A percentile compares a stretch with the other conserved stretches of the same genome.
phyloP scores from a whole-genome alignment of 2,888 invertebrate species.

The Pristionchus japonicus region DNA sequence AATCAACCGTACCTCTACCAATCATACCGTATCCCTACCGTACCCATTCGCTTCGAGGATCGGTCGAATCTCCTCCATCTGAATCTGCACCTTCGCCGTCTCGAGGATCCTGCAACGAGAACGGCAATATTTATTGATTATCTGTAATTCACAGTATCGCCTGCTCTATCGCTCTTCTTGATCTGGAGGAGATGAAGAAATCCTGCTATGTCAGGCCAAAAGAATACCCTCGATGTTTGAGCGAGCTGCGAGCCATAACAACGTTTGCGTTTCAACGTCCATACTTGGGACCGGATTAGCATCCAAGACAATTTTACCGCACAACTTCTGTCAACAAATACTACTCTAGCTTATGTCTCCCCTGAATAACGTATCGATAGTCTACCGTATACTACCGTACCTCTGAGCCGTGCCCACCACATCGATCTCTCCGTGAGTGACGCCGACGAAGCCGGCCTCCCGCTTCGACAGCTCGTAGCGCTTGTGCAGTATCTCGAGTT shows the following conservation, averaged over 20 bases:
- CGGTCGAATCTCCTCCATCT: background rate
- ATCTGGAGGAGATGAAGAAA: too few species aligned
- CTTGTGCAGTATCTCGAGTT: constrained; percentile 29
- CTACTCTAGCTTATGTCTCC: background rate
- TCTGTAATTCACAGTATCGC: too few species aligned
- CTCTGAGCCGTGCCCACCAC: background rate
- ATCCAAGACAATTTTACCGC: too few species aligned
- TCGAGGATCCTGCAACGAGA: background rate
- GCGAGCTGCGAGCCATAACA: too few species aligned
- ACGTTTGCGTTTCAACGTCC: too few species aligned
- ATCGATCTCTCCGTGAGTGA: constrained; percentile 14
- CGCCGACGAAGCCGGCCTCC: background rate
- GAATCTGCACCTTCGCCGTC: background rate
- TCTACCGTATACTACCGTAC: constrained; percentile 40
- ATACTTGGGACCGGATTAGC: too few species aligned
- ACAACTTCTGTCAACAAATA: too few species aligned
- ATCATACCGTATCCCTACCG: background rate
- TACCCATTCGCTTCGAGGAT: background rate
- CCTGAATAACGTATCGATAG: background rate
- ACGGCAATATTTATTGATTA: too few species aligned
- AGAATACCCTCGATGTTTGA: too few species aligned
- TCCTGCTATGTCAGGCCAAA: too few species aligned
- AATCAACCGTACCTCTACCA: background rate
- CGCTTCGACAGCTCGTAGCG: constrained; percentile 38
- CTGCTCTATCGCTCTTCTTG: too few species aligned